Percentiles rank a stretch among this genome's conserved stretches.
phyloP scores from a whole-genome alignment of 2,113 vertebrate genomes.

The Cichladusa arquata region DNA sequence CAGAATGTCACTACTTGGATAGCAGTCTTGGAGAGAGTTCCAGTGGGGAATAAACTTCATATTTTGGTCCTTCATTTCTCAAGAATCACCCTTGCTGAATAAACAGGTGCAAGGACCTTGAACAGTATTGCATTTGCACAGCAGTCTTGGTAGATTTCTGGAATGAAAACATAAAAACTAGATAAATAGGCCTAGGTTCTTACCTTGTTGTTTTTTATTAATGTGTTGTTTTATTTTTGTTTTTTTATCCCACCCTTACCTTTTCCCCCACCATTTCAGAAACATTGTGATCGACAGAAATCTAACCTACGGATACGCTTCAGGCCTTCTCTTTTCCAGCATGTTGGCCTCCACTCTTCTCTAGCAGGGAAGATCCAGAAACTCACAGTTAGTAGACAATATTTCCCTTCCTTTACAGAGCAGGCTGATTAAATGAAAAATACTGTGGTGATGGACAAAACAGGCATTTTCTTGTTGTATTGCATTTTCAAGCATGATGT shows the following conservation, averaged over 20 bases:
- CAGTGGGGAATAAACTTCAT: neutral
- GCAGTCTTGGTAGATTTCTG: neutral
- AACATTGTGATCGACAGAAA: conserved; percentile 97
- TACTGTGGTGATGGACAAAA: neutral
- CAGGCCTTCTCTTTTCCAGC: conserved; percentile 96
- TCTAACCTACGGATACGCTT: conserved; percentile 95
- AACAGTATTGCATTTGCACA: neutral
- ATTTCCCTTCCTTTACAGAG: neutral
- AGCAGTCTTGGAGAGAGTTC: neutral
- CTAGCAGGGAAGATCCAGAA: conserved; percentile 97
- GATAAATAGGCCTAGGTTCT: neutral
- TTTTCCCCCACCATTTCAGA: conserved; percentile 66
- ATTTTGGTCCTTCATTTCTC: neutral
- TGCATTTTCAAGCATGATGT: neutral
- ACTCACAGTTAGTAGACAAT: conserved; percentile 84
- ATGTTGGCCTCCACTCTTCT: conserved; percentile 96
- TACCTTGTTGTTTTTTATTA: neutral
- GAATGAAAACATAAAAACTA: neutral
- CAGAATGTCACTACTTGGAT: neutral
- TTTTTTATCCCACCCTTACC: neutral
- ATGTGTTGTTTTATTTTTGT: neutral
- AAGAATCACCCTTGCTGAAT: neutral
- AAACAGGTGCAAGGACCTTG: neutral
- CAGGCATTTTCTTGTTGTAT: neutral
- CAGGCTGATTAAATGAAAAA: neutral